These are phyloP conservation scores for Chrysopa pallens DNA, from an alignment of 1,140 invertebrate species.

Conservation along the genomic window DNA sequence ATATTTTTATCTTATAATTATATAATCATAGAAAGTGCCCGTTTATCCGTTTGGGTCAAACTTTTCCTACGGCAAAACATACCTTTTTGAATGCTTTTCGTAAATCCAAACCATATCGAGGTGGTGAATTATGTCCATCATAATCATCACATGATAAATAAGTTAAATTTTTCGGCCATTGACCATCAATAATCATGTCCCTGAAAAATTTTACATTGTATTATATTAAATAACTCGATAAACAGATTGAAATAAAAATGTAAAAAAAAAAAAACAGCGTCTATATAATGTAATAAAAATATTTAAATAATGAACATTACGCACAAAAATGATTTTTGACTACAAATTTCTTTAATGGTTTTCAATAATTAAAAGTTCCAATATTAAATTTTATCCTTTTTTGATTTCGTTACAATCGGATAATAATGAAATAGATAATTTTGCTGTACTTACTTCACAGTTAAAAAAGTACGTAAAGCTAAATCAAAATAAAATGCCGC, in stretches of 20 bases:
- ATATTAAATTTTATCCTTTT: no score
- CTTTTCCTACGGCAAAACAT: neutral
- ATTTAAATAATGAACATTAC: no score
- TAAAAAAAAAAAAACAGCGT: no score
- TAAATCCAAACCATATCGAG: constrained; percentile 20
- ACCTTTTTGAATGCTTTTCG: constrained; percentile 23
- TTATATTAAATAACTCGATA: neutral
- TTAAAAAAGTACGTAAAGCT: constrained; percentile 46
- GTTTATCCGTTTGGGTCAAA: neutral
- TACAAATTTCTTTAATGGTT: no score
- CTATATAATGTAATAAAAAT: no score
- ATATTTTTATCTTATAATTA: neutral
- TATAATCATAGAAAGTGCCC: no score
- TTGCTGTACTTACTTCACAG: constrained; percentile 52
- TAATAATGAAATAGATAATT: no score
- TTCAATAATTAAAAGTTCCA: no score
- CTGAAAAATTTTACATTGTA: constrained; percentile 10
- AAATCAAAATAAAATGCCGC: constrained; percentile 79
- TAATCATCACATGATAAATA: constrained; percentile 61
- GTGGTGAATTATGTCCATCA: constrained; percentile 47
- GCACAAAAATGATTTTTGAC: no score
- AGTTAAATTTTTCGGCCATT: constrained; percentile 44
- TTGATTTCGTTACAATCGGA: no score
- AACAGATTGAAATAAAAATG: no score
- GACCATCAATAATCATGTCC: constrained; percentile 32